Conservation (phyloP, 2,888 invertebrate species). For the Diaphora mendica region DNA sequence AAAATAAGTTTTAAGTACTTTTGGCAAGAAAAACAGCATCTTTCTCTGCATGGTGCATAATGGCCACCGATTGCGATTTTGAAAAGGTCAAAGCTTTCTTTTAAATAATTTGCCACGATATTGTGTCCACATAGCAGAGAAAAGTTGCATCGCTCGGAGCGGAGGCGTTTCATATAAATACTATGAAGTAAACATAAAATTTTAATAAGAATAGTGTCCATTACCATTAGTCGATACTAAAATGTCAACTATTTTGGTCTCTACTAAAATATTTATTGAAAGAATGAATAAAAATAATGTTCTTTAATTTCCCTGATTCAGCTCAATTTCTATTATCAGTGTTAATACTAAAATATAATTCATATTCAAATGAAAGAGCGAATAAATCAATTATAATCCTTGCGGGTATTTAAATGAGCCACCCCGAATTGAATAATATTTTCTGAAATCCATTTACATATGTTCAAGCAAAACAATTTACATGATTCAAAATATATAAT, state of each 20-base stretch:
- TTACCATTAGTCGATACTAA: neutral
- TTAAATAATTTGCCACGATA: neutral
- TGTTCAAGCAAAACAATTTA: neutral
- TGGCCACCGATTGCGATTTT: too few relatives aligned
- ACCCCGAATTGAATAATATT: neutral
- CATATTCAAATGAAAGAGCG: conserved; percentile 2
- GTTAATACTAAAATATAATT: neutral
- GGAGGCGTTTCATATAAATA: too few relatives aligned
- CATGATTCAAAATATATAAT: neutral
- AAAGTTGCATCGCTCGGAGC: too few relatives aligned
- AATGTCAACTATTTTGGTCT: too few relatives aligned
- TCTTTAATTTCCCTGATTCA: neutral
- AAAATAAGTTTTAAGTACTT: too few relatives aligned
- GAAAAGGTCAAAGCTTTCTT: neutral
- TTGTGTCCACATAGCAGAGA: neutral
- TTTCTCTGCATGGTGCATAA: too few relatives aligned
- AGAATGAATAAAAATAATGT: neutral
- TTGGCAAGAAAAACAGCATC: too few relatives aligned
- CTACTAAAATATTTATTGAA: too few relatives aligned
- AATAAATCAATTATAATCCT: conserved; percentile 1
- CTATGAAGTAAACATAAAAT: too few relatives aligned
- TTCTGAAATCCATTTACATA: neutral
- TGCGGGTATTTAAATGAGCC: neutral
- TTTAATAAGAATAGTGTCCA: neutral
- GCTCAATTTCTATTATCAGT: conserved; percentile 2